phyloP scores from a whole-genome alignment of 1,140 invertebrate species.

The Meteorus sp. region DNA sequence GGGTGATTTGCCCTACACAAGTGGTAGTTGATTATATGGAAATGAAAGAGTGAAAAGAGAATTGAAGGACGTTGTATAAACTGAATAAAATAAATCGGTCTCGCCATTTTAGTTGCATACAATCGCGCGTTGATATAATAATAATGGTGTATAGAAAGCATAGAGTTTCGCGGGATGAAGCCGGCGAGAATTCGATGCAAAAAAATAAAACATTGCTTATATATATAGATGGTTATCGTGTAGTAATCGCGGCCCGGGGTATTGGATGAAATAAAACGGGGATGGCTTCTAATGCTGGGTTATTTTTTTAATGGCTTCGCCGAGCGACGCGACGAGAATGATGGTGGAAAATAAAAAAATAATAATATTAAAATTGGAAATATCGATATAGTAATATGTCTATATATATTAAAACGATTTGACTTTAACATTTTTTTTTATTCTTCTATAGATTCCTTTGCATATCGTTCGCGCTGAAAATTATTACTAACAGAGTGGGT shows the following conservation, averaged over 20 bases:
- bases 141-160: too few species aligned
- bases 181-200: not conserved
- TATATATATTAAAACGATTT: not conserved
- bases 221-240: slow-evolving; percentile 38
- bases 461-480: too few species aligned
- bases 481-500: too few species aligned
- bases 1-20: too few species aligned
- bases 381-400: slow-evolving; percentile 22
- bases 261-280: slow-evolving; percentile 33
- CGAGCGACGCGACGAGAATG: slow-evolving; percentile 27
- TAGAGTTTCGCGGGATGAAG: too few species aligned
- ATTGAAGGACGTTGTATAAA: slow-evolving; percentile 1
- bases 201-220: slow-evolving; percentile 24
- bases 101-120: slow-evolving; percentile 7
- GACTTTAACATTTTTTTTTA: slow-evolving; percentile 13
- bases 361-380: slow-evolving; percentile 9
- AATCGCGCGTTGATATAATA: too few species aligned
- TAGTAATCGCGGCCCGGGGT: slow-evolving; percentile 34
- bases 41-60: not conserved
- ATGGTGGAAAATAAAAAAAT: slow-evolving; percentile 26
- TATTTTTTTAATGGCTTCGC: slow-evolving; percentile 37
- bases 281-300: slow-evolving; percentile 35
- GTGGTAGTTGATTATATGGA: too few species aligned
- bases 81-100: slow-evolving; percentile 32
- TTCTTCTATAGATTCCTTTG: not conserved